A percentile compares a stretch with the other conserved stretches of the same genome.
phyloP scores from a whole-genome alignment of 1,140 invertebrate genomes.

The Aphis craccivora region DNA sequence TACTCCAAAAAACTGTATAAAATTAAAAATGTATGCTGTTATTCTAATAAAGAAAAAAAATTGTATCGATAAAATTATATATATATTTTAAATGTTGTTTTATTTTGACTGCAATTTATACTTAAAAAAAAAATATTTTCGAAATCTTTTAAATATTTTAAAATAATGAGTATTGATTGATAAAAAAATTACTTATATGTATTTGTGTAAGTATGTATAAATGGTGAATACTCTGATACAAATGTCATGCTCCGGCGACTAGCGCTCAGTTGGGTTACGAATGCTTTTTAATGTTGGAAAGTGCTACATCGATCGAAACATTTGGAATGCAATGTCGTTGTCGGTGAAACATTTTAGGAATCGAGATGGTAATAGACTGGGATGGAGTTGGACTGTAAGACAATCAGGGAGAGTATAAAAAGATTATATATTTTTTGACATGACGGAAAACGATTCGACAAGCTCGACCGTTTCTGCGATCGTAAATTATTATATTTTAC shows the following conservation, averaged over 20 bases:
- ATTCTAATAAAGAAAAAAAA: too few species aligned
- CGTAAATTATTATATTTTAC: background rate
- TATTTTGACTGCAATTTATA: too few species aligned
- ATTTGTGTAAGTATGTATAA: too few species aligned
- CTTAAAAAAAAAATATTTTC: too few species aligned
- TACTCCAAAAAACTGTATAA: too few species aligned
- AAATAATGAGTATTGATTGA: too few species aligned
- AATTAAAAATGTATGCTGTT: too few species aligned
- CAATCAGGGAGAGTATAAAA: background rate
- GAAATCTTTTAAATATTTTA: too few species aligned
- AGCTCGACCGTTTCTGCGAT: background rate
- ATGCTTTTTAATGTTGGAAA: conserved; percentile 9
- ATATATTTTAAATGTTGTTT: too few species aligned
- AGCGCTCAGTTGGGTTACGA: conserved; percentile 23
- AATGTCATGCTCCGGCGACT: conserved; percentile 37
- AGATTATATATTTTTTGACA: conserved; percentile 32
- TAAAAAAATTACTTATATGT: too few species aligned
- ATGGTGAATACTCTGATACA: conserved; percentile 5
- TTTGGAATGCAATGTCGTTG: background rate
- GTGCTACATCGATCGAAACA: background rate
- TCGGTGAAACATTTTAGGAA: background rate
- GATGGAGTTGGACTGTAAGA: background rate
- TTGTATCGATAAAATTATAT: too few species aligned
- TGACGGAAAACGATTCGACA: background rate
- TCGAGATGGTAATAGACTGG: background rate